Percentiles rank a stretch among this genome's conserved stretches.
phyloP scores from a whole-genome alignment of 2,113 vertebrate genomes.

The Eonycteris spelaea region DNA sequence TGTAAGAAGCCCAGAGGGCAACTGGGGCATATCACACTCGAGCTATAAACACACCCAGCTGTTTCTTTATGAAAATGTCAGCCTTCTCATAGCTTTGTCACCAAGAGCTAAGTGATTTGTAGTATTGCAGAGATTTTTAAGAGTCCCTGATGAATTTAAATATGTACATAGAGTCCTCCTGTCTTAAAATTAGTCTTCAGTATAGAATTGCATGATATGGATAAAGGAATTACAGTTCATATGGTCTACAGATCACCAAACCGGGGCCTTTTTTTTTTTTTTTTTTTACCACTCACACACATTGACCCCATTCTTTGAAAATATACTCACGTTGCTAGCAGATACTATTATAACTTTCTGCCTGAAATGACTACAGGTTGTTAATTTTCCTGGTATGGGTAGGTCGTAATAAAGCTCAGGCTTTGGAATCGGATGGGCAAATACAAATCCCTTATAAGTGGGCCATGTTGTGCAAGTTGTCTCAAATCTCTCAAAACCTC shows the following conservation, averaged over 20 bases:
- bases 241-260: slow-evolving; percentile 9
- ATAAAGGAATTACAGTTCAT: slow-evolving; percentile 58
- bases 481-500: not conserved
- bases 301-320: not conserved
- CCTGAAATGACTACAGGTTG: not conserved
- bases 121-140: slow-evolving; percentile 68
- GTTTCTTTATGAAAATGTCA: slow-evolving; percentile 77
- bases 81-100: slow-evolving; percentile 71
- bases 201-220: slow-evolving; percentile 33
- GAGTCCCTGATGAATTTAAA: slow-evolving; percentile 57
- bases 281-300: not conserved
- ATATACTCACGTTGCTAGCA: not conserved
- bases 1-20: slow-evolving; percentile 68
- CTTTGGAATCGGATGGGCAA: slow-evolving; percentile 1
- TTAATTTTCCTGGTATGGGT: not conserved
- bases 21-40: slow-evolving; percentile 67
- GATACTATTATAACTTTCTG: not conserved
- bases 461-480: not conserved
- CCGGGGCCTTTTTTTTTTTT: not conserved
- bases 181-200: slow-evolving; percentile 50
- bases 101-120: slow-evolving; percentile 65
- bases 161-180: slow-evolving; percentile 53
- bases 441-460: not conserved
- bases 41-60: slow-evolving; percentile 74
- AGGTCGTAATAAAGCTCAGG: not conserved